Conservation (phyloP, 53 echinoderm and acorn worm genomes). For the Astropecten irregularis region DNA sequence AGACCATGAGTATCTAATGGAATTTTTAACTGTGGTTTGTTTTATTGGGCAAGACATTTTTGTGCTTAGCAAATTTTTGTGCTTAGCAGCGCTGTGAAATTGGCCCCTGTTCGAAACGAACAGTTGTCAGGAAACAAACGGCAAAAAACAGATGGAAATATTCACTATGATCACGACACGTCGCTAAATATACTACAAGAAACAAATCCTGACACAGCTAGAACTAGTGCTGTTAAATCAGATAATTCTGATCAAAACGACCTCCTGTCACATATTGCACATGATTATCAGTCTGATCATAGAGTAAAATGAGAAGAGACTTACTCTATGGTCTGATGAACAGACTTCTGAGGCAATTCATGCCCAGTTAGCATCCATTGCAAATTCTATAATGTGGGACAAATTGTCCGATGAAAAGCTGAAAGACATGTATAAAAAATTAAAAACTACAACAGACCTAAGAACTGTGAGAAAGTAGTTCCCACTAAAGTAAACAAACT, state of each 20-base stretch:
- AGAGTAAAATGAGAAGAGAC: too few relatives aligned
- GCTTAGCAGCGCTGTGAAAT: too few relatives aligned
- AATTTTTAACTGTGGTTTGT: too few relatives aligned
- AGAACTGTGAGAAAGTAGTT: neutral
- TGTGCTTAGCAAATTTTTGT: too few relatives aligned
- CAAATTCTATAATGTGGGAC: neutral
- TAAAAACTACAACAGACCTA: neutral
- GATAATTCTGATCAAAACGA: neutral
- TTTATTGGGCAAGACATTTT: too few relatives aligned
- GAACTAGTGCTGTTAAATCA: neutral
- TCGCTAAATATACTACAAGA: neutral
- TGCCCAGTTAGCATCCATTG: conserved; percentile 14
- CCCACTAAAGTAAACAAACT: conserved; percentile 5
- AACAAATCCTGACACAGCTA: neutral
- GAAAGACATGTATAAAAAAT: neutral
- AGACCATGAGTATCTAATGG: too few relatives aligned
- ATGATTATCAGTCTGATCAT: neutral
- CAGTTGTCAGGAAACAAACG: neutral
- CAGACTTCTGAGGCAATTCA: neutral
- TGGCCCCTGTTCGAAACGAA: too few relatives aligned
- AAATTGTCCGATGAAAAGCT: conserved; percentile 1
- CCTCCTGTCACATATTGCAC: neutral
- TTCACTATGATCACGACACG: neutral
- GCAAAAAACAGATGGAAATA: neutral
- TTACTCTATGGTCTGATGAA: too few relatives aligned